Evolutionary conservation across 2,888 invertebrate genomes (phyloP), one percentile per base, ranked within the genome.

Genomic region (Craniophora ligustri): DNA sequence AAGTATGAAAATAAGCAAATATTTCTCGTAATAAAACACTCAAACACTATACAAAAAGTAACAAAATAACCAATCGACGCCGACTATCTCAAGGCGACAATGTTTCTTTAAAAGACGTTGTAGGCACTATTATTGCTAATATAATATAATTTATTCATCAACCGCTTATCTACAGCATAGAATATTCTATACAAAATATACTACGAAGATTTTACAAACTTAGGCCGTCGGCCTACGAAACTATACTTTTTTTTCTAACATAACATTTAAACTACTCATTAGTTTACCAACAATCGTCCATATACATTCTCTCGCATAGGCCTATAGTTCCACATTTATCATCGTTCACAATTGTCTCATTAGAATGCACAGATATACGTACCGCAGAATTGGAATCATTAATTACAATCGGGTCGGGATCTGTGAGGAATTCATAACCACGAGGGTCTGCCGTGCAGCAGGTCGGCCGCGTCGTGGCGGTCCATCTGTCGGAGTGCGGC

Each of bases 101-200:
- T 78, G 79, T 86, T 85, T 92, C 92, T 92, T 92, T 90, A 82
- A 81, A 92, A 92, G 91, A 92, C 82, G 79, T 86, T 85, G 79
- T 88, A 92, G 92, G 92, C 92, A 92, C 92, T 92, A 92, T 87
- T 92, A 92, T 92, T 92, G 92, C 92, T 92, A 92, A 86, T 85
- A 90, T 87, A 89, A 91, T 90, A 89, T 89, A 89, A 87, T 88
- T 89, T 88, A 88, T 82, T 80, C 81, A 75, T 80, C 58, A 41
- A 69, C 62, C 87, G 88, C 90, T 87, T 89, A 91, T 89, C 91
- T 90, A 92, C 90, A 92, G 91, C 91, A 85, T 81, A 85, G 80
- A 86, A 89, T 89, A 89, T 69, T 85, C 90, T 90, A 89, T 91
- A 92, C 90, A 91, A 92, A 91, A 92, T 91, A 91, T 88, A 87